Evolutionary conservation across 2,888 invertebrate genomes (phyloP).

Genomic region (Euplagia quadripunctaria): DNA sequence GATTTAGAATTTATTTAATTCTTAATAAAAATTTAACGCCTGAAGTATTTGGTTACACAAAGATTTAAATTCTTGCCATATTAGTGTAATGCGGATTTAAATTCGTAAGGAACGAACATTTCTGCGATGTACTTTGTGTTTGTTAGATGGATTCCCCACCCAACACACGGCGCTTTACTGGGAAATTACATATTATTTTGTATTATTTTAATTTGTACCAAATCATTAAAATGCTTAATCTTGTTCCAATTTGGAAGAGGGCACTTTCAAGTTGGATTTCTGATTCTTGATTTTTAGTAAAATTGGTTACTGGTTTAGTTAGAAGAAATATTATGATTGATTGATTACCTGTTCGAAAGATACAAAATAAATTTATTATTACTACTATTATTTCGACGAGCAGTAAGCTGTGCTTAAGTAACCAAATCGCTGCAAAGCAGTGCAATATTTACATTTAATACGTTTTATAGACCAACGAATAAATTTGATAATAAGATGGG

Average conservation of each 20-base stretch:
- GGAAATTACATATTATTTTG: neutral
- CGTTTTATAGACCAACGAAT: too few relatives aligned
- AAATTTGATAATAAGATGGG: too few relatives aligned
- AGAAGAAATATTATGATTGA: too few relatives aligned
- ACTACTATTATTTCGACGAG: too few relatives aligned
- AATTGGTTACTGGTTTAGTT: neutral
- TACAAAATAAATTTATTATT: neutral
- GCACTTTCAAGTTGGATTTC: too few relatives aligned
- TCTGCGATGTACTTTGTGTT: neutral
- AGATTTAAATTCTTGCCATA: neutral
- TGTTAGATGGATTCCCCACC: neutral
- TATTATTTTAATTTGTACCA: neutral
- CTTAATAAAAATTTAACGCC: neutral
- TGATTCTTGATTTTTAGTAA: neutral
- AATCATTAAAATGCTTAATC: neutral
- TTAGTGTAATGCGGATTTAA: neutral
- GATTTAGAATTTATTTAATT: too few relatives aligned
- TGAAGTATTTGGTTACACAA: neutral
- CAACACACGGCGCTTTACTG: neutral
- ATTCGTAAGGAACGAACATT: neutral
- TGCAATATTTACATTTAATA: too few relatives aligned
- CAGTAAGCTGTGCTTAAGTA: too few relatives aligned
- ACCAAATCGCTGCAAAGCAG: too few relatives aligned
- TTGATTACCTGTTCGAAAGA: neutral
- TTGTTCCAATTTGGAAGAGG: neutral